Percentiles rank a stretch among this genome's conserved stretches.
Evolutionary conservation across 2,888 invertebrate species (phyloP).

Genomic region (Scaptomyza tumidula): DNA sequence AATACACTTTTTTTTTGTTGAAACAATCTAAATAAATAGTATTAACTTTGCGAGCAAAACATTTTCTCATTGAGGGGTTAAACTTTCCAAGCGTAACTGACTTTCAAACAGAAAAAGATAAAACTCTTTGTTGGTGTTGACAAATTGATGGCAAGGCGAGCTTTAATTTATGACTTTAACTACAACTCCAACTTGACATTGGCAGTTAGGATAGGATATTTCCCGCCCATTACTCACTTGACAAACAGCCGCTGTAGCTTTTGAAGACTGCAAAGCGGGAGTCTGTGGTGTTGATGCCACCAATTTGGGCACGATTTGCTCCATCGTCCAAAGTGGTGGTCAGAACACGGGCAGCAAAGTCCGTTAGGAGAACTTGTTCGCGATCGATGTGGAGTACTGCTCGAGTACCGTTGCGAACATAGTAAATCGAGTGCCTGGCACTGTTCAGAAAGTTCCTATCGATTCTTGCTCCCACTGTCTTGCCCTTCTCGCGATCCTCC

Average conservation of each 20-base stretch:
- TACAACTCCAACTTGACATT: not conserved
- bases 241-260: slow-evolving; percentile 94
- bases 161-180: slow-evolving; percentile 58
- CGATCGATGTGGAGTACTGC: slow-evolving; percentile 91
- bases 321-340: slow-evolving; percentile 88
- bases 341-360: slow-evolving; percentile 89
- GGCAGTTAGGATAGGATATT: slow-evolving; percentile 13
- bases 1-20: not conserved
- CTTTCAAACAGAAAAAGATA: too few relatives aligned
- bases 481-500: slow-evolving; percentile 90
- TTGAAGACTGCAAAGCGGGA: slow-evolving; percentile 92
- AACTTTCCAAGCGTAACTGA: too few relatives aligned
- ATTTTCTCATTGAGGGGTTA: too few relatives aligned
- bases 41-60: too few relatives aligned
- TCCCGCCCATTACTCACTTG: slow-evolving; percentile 88
- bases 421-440: slow-evolving; percentile 90
- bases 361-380: slow-evolving; percentile 89
- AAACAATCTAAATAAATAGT: too few relatives aligned
- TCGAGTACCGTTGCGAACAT: slow-evolving; percentile 89
- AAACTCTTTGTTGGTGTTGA: not conserved
- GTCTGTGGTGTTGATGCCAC: slow-evolving; percentile 93
- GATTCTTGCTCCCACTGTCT: slow-evolving; percentile 88
- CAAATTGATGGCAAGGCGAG: slow-evolving; percentile 58
- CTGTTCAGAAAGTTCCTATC: slow-evolving; percentile 93
- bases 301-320: slow-evolving; percentile 93